A percentile compares a stretch with the other conserved stretches of the same genome.
phyloP scores from a whole-genome alignment of 1,140 invertebrate genomes.

The Hyles euphorbiae region DNA sequence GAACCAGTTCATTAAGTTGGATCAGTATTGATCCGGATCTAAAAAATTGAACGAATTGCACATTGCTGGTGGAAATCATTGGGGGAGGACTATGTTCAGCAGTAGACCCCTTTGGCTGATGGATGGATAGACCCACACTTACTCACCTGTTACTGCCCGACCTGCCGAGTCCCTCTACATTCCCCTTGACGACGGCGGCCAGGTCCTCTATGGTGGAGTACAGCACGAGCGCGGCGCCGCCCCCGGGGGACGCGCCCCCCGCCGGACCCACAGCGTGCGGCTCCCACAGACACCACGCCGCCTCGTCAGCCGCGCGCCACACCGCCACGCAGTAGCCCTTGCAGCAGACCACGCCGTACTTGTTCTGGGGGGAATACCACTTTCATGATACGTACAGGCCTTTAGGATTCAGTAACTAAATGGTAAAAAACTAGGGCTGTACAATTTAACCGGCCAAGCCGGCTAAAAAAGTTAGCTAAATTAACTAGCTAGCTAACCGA shows the following conservation, averaged over 20 bases:
- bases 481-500: no score
- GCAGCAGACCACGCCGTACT: constrained; percentile 53
- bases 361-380: constrained; percentile 27
- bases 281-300: constrained; percentile 68
- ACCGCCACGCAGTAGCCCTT: constrained; percentile 67
- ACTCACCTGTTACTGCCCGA: constrained; percentile 55
- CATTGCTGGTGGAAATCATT: no score
- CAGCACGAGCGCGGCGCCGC: constrained; percentile 44
- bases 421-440: no score
- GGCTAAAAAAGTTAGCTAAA: no score
- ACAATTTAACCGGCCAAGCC: no score
- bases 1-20: no score
- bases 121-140: not conserved
- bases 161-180: constrained; percentile 43
- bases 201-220: constrained; percentile 53
- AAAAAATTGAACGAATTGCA: no score
- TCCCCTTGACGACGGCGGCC: constrained; percentile 48
- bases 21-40: no score
- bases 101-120: not conserved
- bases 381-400: no score
- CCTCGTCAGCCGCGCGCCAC: constrained; percentile 52
- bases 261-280: constrained; percentile 66
- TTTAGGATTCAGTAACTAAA: no score
- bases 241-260: constrained; percentile 51
- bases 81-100: no score